Base-by-base conservation (phyloP, 2,113 vertebrate species). In the Gavia stellata region DNA sequence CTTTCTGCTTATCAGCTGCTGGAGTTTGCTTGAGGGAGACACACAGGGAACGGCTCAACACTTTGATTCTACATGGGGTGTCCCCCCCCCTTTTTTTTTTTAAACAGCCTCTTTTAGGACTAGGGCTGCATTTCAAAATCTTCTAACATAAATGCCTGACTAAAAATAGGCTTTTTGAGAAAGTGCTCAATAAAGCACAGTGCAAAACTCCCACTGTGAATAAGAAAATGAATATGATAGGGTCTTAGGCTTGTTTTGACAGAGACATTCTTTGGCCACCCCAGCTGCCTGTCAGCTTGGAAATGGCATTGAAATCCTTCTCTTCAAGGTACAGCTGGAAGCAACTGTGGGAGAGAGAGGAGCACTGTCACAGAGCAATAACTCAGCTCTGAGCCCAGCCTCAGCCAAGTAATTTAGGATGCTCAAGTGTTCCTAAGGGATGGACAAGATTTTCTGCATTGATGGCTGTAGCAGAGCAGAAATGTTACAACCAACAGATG, bases 151-250 rank as follows among this genome's bases (percentile, higher is more conserved):
- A 15, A 25, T 7, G 19, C 63, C 26, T 50, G 25, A 33, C 79
- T 86, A 49, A 88, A 96, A 93, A 83, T 11, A 77, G 44, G 29
- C 14, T 45, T 62, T 90, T 91, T 45, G 52, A 82, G 47, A 52
- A 75, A 44, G 40, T 40, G 31, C 28, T 68, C 31, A 38, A 3
- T 77, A 56, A 56, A 89, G 33, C 29, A 28, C 59, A 71, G 29
- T 38, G 31, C 63, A 65, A 61, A 83, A 71, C 21, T 82, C 72
- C 44, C n/a, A 7, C 67, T 58, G 65, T 40, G 56, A 83, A 17
- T 65, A 38, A 80, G 62, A 71, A 94, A 77, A 67, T 17, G 33
- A 90, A 65, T 28, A 10, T 3, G 44, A 33, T 65, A 38, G 28
- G 29, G 44, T 79, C 56, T 67, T 14, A 12, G 44, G 26, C 21